phyloP scores from a whole-genome alignment of 2,113 vertebrate species.

The Pavo muticus region DNA sequence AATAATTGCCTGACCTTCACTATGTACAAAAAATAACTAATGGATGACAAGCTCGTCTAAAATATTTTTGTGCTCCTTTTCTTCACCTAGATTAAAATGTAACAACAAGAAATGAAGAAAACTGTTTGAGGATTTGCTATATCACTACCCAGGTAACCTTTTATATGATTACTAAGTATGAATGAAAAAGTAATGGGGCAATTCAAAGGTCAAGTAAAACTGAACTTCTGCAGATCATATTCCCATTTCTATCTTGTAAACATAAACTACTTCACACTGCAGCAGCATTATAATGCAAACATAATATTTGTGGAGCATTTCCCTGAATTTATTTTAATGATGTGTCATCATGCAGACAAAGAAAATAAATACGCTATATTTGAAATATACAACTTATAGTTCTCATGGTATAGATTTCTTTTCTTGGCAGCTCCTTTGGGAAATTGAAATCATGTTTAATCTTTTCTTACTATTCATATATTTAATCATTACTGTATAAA shows the following conservation, averaged over 20 bases:
- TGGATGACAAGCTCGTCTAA: neutral
- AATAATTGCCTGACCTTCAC: neutral
- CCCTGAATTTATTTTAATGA: neutral
- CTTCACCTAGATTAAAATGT: neutral
- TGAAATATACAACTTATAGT: neutral
- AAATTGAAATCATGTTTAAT: slow-evolving; percentile 1
- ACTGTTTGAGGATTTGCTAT: neutral
- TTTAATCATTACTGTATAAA: neutral
- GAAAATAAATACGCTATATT: neutral
- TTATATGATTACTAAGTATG: neutral
- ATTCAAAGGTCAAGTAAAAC: neutral
- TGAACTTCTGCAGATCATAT: neutral
- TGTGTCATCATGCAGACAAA: neutral
- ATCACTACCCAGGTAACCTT: neutral
- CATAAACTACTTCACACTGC: neutral
- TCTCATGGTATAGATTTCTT: neutral
- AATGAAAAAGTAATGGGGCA: neutral
- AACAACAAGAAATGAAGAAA: neutral
- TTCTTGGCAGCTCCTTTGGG: neutral
- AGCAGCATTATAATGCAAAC: neutral
- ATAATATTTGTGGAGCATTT: neutral
- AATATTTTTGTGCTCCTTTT: neutral
- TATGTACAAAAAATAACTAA: neutral
- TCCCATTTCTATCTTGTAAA: neutral
- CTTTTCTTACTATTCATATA: neutral